Evolutionary conservation across 1,140 invertebrate species (phyloP), one percentile per base, ranked within the genome.

Genomic region (Hyles vespertilio): DNA sequence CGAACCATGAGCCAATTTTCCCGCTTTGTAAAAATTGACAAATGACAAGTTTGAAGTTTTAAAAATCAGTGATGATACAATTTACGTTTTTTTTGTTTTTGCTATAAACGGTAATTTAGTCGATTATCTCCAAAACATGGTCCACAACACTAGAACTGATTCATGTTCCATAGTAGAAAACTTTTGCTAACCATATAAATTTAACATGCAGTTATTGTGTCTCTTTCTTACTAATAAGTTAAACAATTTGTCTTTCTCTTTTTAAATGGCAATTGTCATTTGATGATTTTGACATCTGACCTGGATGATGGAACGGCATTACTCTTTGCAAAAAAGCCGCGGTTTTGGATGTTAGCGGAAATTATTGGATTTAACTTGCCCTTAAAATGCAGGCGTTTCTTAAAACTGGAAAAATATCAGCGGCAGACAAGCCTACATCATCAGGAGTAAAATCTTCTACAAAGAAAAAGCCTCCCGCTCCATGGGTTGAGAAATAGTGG

Each of bases 401-500:
- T 34, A 96, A 96, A 90, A 95, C 94, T 9, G 95, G 95, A 7
- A 96, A 96, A 90, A 83, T 96, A 64, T 81, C 86, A 10, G 88
- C 89, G 7, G 45, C 67, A 10, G 91, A 90, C 52, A 92, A 91
- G 77, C 69, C 89, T 1, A 89, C 89, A 2, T 80, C 88, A 5
- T 91, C 91, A 1, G 87, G 89, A 6, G 59, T 75, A 32, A 92
- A 91, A 81, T 60, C 73, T 69, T 52, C 72, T 46, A 53, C 74
- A 59, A 90, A 90, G 63, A 91, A 89, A 73, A 91, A 92, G 67
- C 89, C 90, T 40, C 89, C 92, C 34, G 91, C 93, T 43, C 96
- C 96, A 69, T 97, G 96, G 96, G 96, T 97, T 54, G 96, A 98
- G 88, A 97, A 97, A 95, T 97, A 97, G 95, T 96, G 91, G 89